These are phyloP conservation scores for Antrozous pallidus DNA, from an alignment of 2,797 vertebrate species.

Conservation along the genomic window DNA sequence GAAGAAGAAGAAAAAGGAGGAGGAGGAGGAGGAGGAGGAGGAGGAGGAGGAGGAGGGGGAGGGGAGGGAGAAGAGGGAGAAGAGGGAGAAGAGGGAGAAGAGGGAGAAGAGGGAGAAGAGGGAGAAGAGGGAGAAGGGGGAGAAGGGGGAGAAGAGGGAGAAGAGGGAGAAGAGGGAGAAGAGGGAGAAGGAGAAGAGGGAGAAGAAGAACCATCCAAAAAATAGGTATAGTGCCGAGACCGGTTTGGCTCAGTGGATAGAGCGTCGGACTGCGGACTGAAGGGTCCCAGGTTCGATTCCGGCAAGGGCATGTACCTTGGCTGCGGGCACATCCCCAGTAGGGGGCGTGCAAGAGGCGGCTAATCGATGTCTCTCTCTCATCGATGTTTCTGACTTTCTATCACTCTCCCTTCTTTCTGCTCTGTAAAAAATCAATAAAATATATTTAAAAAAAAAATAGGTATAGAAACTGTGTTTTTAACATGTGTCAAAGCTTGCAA, in stretches of 20 bases:
- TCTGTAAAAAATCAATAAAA: too few species aligned
- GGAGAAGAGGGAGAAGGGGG: not conserved
- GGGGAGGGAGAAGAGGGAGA: not conserved
- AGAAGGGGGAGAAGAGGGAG: not conserved
- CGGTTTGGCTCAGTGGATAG: too few species aligned
- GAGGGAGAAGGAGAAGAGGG: not conserved
- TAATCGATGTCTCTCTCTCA: too few species aligned
- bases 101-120: fast-evolving
- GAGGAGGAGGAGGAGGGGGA: not conserved
- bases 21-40: not conserved
- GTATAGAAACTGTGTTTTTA: not conserved
- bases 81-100: not conserved
- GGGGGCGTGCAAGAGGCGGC: too few species aligned
- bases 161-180: not conserved
- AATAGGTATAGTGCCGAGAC: too few species aligned
- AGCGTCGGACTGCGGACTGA: too few species aligned
- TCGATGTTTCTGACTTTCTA: too few species aligned
- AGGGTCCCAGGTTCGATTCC: too few species aligned
- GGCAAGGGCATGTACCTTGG: too few species aligned
- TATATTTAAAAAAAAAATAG: not conserved
- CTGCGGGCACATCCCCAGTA: too few species aligned
- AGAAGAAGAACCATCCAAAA: not conserved
- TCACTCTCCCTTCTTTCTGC: too few species aligned
- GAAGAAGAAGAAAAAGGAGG: too few species aligned
- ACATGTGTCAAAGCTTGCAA: not conserved